Conservation (phyloP, 2,888 invertebrate species). For the Epinotia bilunana region DNA sequence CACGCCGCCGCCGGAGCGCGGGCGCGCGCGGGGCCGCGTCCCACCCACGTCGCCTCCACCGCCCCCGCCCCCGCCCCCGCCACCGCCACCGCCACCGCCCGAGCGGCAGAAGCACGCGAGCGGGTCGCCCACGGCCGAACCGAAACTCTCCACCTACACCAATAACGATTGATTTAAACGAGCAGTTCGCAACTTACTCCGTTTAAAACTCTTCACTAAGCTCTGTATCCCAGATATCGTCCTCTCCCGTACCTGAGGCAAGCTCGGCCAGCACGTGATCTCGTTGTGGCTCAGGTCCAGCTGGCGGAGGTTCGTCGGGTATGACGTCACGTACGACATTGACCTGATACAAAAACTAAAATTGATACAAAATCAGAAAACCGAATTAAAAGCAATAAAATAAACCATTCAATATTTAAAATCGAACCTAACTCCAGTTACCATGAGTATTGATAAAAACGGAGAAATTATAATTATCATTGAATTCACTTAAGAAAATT, state of each 20-base stretch:
- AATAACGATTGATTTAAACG: no score
- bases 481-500: no score
- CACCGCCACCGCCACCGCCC: conserved; percentile 44
- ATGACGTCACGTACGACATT: conserved; percentile 95
- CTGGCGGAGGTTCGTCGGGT: conserved; percentile 95
- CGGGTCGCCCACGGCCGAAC: conserved; percentile 87
- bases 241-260: conserved; percentile 86
- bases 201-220: no score
- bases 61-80: conserved; percentile 57
- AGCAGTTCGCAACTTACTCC: no score
- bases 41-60: conserved; percentile 79
- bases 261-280: conserved; percentile 95
- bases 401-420: no score
- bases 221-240: background rate
- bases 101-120: conserved; percentile 88
- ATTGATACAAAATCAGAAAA: background rate
- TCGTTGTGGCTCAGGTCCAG: conserved; percentile 97
- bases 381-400: no score
- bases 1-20: conserved; percentile 84
- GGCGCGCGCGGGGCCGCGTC: conserved; percentile 84
- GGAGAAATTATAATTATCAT: no score
- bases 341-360: conserved; percentile 72
- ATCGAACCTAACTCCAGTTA: no score
- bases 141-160: conserved; percentile 81
- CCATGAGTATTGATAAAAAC: no score